Percentiles rank a stretch among this genome's conserved stretches.
These are phyloP conservation scores for Zaprionus vittiger DNA, from an alignment of 1,140 invertebrate genomes.

Conservation along the genomic window DNA sequence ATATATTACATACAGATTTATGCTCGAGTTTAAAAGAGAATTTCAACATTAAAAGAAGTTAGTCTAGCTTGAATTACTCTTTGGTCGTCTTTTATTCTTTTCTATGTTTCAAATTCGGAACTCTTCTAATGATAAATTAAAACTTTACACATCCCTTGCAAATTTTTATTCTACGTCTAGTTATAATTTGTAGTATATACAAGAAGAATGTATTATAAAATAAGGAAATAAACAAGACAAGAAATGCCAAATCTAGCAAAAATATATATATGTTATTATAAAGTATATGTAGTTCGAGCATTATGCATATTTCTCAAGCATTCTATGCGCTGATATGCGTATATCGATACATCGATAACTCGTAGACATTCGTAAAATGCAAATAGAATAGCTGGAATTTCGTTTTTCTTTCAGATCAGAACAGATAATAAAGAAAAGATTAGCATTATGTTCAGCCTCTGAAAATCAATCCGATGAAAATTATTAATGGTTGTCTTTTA, in stretches of 20 bases:
- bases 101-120: neutral
- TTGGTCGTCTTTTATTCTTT: neutral
- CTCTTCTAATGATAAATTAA: neutral
- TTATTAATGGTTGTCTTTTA: conserved; percentile 23
- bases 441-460: conserved; percentile 70
- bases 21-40: neutral
- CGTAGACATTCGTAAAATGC: conserved; percentile 36
- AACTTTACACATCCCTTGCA: neutral
- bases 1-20: neutral
- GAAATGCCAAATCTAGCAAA: conserved; percentile 9
- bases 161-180: neutral
- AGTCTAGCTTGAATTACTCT: neutral
- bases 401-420: neutral
- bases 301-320: conserved; percentile 32
- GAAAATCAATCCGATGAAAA: conserved; percentile 49
- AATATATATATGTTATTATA: neutral
- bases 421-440: conserved; percentile 34
- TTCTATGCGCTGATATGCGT: conserved; percentile 35
- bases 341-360: conserved; percentile 14
- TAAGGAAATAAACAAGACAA: conserved; percentile 16
- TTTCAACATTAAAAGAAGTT: neutral
- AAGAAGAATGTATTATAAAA: neutral
- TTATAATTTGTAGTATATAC: conserved; percentile 7
- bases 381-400: conserved; percentile 40
- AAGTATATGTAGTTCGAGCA: neutral